phyloP scores from a whole-genome alignment of 1,140 invertebrate genomes.

The Luehdorfia chinensis region DNA sequence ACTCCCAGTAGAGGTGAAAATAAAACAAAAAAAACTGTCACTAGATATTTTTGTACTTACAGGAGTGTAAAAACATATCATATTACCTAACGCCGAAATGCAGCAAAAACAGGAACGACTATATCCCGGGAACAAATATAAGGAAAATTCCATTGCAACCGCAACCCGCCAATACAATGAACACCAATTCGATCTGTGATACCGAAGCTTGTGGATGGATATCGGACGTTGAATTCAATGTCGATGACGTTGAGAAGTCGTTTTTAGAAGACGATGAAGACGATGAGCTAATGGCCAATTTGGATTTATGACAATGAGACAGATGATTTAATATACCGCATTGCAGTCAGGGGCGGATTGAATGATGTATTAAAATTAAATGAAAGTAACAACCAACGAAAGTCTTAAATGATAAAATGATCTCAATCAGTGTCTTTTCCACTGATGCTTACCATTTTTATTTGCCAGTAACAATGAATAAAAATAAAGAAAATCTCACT shows the following conservation, averaged over 20 bases:
- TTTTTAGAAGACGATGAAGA: conserved; percentile 64
- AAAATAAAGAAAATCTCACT: no score
- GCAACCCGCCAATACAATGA: background rate
- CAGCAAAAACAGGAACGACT: conserved; percentile 52
- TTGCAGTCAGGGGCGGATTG: no score
- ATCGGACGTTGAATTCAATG: background rate
- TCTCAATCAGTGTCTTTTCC: no score
- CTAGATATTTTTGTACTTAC: conserved; percentile 34
- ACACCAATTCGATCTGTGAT: background rate
- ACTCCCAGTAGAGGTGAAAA: no score
- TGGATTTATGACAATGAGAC: conserved; percentile 67
- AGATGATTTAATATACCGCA: no score
- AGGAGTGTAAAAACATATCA: conserved; percentile 54
- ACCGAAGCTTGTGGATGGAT: background rate
- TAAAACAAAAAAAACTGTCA: no score
- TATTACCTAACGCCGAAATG: conserved; percentile 45
- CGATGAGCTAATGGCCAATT: conserved; percentile 61
- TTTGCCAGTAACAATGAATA: no score
- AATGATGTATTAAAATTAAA: no score
- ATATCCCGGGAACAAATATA: conserved; percentile 69
- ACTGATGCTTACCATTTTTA: no score
- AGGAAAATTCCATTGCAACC: conserved; percentile 30
- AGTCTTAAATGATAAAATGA: no score
- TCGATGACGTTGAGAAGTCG: conserved; percentile 28
- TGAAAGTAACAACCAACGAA: no score